Evolutionary conservation across 92 coral and sea anemone species (phyloP), one percentile per base, ranked within the genome.

Genomic region (Desmophyllum pertusum): DNA sequence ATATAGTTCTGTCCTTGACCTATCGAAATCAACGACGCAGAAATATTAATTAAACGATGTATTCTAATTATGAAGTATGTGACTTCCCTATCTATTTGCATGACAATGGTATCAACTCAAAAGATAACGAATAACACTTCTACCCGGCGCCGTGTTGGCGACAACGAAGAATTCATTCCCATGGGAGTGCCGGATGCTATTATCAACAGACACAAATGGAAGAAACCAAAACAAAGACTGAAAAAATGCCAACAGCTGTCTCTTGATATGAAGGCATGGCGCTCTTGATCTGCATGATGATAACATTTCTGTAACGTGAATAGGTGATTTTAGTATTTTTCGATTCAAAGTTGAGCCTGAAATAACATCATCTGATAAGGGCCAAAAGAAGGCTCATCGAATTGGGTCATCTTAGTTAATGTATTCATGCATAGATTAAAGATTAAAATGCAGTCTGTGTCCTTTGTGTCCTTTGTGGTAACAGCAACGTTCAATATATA

Each of bases 71-170:
- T n/a, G 42, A 51, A 80, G 36, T 36, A 48, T 68, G 84, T 6
- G 84, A 80, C 39, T 69, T 80, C 84, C 84, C 21, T 6, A 37
- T 29, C 35, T 37, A 80, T 68, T 80, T 80, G 51, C 67, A 80
- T 80, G 50, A 80, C 76, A 80, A 69, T 66, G 66, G 42, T 37
- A 64, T 62, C 73, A 63, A 7, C 30, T n/a, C n/a, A 13, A 43
- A 57, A 77, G 42, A 63, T 46, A 51, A 55, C 39, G 14, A 37
- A 29, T 43, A n/a, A n/a, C 55, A 35, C 57, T 62, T 31, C 43
- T 64, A 14, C 33, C 29, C 0, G 84, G 84, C 76, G 76, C 76
- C 84, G 39, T 18, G 33, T 25, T 25, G 74, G 67, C 75, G 75
- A 43, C 29, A 11, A 25, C 3, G 46, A 40, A 51, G 75, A 68